A percentile compares a stretch with the other conserved stretches of the same genome.
Evolutionary conservation across 1,140 invertebrate species (phyloP).

Genomic region (Trachymyrmex cornetzi): DNA sequence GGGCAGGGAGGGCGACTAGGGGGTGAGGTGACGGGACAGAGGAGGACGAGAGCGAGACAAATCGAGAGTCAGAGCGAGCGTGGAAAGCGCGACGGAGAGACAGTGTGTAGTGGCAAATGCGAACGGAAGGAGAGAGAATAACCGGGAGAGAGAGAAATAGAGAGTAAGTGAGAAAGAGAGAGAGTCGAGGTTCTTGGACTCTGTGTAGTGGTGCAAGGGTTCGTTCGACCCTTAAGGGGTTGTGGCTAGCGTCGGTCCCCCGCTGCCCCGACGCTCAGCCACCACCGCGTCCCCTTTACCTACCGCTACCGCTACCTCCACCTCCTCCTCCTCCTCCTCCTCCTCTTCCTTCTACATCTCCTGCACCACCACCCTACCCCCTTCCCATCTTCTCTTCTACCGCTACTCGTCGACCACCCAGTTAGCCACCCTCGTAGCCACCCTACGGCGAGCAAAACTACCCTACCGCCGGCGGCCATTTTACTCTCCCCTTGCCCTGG

Average conservation of each 20-base stretch:
- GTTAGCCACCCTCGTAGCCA: constrained; percentile 83
- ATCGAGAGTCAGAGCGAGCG: constrained; percentile 58
- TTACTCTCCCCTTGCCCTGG: constrained; percentile 84
- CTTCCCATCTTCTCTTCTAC: constrained; percentile 66
- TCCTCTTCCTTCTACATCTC: constrained; percentile 39
- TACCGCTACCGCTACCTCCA: constrained; percentile 69
- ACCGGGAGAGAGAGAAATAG: constrained; percentile 45
- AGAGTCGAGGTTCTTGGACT: constrained; percentile 78
- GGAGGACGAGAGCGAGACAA: constrained; percentile 58
- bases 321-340: constrained; percentile 69
- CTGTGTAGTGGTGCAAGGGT: constrained; percentile 83
- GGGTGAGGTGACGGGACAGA: constrained; percentile 62
- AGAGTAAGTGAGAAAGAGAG: constrained; percentile 28
- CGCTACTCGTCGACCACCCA: constrained; percentile 81
- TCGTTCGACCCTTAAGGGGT: constrained; percentile 87
- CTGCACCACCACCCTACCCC: constrained; percentile 39
- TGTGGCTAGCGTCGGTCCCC: constrained; percentile 85
- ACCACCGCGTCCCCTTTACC: constrained; percentile 73
- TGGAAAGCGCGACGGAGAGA: constrained; percentile 56
- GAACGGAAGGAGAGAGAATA: constrained; percentile 52
- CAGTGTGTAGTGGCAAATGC: constrained; percentile 57
- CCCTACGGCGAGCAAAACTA: constrained; percentile 80
- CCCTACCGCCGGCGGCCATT: constrained; percentile 85
- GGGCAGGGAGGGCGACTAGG: constrained; percentile 44
- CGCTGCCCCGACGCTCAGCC: constrained; percentile 72